These are phyloP conservation scores for Ochlodes sylvanus DNA, from an alignment of 2,888 invertebrate genomes.

Conservation along the genomic window DNA sequence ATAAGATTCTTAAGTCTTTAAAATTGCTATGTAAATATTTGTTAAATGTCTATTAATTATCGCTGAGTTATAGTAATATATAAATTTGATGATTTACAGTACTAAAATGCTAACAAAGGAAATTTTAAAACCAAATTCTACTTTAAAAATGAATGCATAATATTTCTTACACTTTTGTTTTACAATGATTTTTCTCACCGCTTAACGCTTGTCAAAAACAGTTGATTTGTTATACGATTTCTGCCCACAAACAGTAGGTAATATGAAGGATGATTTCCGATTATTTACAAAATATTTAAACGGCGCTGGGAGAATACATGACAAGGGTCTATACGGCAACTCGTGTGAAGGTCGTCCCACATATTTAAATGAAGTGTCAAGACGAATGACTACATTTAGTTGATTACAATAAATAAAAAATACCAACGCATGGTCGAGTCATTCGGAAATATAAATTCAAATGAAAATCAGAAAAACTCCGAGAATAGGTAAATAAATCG, in stretches of 20 bases:
- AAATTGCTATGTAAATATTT: too few species aligned
- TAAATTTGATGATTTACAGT: too few species aligned
- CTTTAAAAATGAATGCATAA: too few species aligned
- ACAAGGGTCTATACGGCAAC: conserved; percentile 4
- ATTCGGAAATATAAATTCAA: conserved; percentile 5
- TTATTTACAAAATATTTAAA: conserved; percentile 65
- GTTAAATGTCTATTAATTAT: too few species aligned
- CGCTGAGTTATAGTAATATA: too few species aligned
- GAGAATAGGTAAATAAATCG: not conserved
- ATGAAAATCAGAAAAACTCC: conserved; percentile 4
- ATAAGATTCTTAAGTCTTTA: conserved; percentile 36
- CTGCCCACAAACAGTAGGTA: conserved; percentile 55
- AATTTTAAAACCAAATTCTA: too few species aligned
- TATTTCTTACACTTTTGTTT: too few species aligned
- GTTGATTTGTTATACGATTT: conserved; percentile 35
- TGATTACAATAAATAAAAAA: conserved; percentile 25
- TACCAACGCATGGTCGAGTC: not conserved
- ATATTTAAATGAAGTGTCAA: conserved; percentile 18
- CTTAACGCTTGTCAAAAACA: conserved; percentile 37
- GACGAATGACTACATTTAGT: conserved; percentile 29
- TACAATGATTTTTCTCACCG: not conserved
- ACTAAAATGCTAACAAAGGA: too few species aligned
- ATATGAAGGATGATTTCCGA: conserved; percentile 59
- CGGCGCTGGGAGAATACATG: conserved; percentile 43
- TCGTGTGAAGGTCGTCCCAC: conserved; percentile 29